A percentile compares a stretch with the other conserved stretches of the same genome.
Conservation (phyloP, 2,797 vertebrate genomes). For the Cyclura pinguis region DNA sequence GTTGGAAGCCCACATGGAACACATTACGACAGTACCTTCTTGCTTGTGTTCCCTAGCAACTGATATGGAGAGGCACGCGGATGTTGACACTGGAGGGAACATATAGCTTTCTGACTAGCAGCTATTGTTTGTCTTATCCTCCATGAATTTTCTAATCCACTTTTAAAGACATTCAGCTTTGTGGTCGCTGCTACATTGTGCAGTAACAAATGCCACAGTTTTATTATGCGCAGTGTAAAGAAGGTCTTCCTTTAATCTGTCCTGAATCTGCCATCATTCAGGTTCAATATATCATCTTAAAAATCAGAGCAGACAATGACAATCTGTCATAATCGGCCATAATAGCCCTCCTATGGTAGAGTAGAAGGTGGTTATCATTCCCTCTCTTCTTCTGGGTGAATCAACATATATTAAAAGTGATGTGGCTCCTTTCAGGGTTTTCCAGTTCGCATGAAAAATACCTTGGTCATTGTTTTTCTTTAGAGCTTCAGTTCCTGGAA, state of each 20-base stretch:
- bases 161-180: not conserved
- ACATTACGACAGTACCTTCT: not conserved
- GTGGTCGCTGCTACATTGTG: not conserved
- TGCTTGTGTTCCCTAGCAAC: not conserved
- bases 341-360: not conserved
- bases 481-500: not conserved
- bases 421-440: not conserved
- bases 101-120: not conserved
- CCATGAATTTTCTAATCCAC: not conserved
- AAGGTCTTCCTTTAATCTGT: not conserved
- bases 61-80: not conserved
- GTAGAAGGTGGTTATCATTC: not conserved
- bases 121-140: not conserved
- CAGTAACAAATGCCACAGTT: not conserved
- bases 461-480: not conserved
- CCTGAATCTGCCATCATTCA: not conserved
- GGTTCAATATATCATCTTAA: not conserved
- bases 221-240: not conserved
- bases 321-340: slow-evolving; percentile 39
- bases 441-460: not conserved
- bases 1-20: not conserved
- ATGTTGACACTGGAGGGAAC: not conserved
- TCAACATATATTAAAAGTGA: rapidly evolving
- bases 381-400: rapidly evolving
- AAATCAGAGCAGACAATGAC: not conserved